Evolutionary conservation across 2,888 invertebrate genomes (phyloP).

Genomic region (Chymomyza procnemis): DNA sequence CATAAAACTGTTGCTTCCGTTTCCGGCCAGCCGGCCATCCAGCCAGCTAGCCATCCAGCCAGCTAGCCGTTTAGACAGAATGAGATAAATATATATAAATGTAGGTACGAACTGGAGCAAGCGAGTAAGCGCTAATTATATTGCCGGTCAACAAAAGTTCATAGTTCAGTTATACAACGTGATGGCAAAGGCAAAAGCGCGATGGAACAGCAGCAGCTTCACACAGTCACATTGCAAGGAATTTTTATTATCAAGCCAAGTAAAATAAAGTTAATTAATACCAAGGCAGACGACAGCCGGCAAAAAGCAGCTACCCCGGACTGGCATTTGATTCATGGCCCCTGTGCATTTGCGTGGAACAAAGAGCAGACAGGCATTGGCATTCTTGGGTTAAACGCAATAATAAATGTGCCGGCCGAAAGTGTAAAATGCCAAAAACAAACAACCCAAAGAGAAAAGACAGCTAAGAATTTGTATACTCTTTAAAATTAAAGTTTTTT

Average conservation of each 20-base stretch:
- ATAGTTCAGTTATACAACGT: slow-evolving; percentile 61
- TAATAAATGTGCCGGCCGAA: slow-evolving; percentile 37
- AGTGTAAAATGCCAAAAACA: slow-evolving; percentile 4
- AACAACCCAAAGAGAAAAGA: not conserved
- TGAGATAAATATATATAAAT: slow-evolving; percentile 3
- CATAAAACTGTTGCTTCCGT: slow-evolving; percentile 71
- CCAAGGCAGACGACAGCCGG: slow-evolving; percentile 13
- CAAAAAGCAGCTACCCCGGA: not conserved
- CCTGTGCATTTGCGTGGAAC: slow-evolving; percentile 43
- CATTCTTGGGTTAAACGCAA: not conserved
- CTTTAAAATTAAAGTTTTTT: no score
- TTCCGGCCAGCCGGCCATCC: no score
- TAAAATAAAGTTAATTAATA: slow-evolving; percentile 69
- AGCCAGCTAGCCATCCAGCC: not conserved
- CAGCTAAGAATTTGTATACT: no score
- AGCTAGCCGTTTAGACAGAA: slow-evolving; percentile 7
- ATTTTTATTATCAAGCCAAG: slow-evolving; percentile 66
- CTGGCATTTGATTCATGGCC: slow-evolving; percentile 51
- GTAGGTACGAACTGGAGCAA: not conserved
- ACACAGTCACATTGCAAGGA: slow-evolving; percentile 25
- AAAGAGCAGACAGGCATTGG: not conserved
- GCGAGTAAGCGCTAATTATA: slow-evolving; percentile 61
- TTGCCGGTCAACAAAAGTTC: slow-evolving; percentile 68
- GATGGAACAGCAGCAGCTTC: slow-evolving; percentile 36
- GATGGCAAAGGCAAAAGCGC: slow-evolving; percentile 10